Evolutionary conservation across 2,113 vertebrate genomes (phyloP).

Genomic region (Oreochromis aureus): DNA sequence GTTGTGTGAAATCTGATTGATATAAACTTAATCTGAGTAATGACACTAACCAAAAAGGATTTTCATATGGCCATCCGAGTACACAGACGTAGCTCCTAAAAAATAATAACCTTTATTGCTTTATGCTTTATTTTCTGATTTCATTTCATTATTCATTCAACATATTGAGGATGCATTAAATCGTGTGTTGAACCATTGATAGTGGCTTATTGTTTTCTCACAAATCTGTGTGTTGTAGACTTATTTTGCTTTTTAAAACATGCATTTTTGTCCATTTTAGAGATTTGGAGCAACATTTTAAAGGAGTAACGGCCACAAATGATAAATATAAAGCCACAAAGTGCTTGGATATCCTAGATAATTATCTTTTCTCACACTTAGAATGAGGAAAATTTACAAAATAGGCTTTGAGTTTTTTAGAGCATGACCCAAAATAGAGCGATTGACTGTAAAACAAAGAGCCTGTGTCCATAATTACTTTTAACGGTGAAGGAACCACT

Average conservation of each 20-base stretch:
- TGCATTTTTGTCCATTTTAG: background rate
- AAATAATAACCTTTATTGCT: background rate
- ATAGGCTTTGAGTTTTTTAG: background rate
- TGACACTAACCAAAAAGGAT: background rate
- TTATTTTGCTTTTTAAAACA: background rate
- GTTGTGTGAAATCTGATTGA: background rate
- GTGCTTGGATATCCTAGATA: background rate
- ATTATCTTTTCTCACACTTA: background rate
- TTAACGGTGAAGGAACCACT: background rate
- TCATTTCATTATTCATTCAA: background rate
- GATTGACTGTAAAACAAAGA: background rate
- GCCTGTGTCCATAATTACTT: background rate
- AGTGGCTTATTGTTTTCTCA: background rate
- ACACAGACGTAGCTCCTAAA: background rate
- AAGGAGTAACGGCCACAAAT: background rate
- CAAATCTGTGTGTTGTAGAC: background rate
- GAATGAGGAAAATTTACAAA: background rate
- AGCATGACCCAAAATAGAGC: background rate
- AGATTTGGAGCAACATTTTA: background rate
- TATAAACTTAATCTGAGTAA: background rate
- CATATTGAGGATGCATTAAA: background rate
- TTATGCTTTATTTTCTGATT: background rate
- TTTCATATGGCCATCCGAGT: background rate
- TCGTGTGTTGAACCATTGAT: background rate
- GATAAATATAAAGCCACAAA: background rate